phyloP scores from a whole-genome alignment of 2,888 invertebrate genomes.

The Parochlus steinenii region DNA sequence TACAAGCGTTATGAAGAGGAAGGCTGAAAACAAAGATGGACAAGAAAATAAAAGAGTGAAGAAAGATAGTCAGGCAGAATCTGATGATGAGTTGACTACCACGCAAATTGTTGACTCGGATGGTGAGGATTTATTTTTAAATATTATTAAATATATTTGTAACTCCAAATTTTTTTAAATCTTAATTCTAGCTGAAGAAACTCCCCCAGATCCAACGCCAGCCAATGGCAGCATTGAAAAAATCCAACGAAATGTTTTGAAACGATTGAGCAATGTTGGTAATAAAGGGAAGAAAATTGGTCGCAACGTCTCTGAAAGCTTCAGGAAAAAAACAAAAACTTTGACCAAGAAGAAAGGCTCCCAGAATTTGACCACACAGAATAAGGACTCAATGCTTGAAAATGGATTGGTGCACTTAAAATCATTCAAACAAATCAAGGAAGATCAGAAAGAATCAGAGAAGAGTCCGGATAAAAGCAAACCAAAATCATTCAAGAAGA shows the following conservation, averaged over 20 bases:
- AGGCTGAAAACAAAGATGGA: neutral
- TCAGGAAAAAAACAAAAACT: too few relatives aligned
- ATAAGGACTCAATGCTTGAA: constrained; percentile 9
- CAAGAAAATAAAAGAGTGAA: neutral
- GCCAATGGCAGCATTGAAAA: neutral
- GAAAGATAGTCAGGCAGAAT: constrained; percentile 5
- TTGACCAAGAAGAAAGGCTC: too few relatives aligned
- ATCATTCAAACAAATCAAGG: constrained; percentile 7
- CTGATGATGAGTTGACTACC: constrained; percentile 7
- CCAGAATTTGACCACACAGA: too few relatives aligned
- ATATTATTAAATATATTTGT: too few relatives aligned
- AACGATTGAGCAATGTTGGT: neutral
- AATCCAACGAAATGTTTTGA: neutral
- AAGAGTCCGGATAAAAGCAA: too few relatives aligned
- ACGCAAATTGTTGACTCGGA: too few relatives aligned
- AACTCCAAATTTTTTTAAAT: too few relatives aligned
- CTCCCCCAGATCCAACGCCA: neutral
- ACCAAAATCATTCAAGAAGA: too few relatives aligned
- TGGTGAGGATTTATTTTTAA: too few relatives aligned
- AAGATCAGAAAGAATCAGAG: constrained; percentile 1
- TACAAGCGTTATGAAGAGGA: constrained; percentile 1
- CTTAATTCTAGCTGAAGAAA: too few relatives aligned
- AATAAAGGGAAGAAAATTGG: constrained; percentile 1
- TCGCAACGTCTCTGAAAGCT: too few relatives aligned
- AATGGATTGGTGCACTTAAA: constrained; percentile 4